A percentile compares a stretch with the other conserved stretches of the same genome.
Evolutionary conservation across 2,113 vertebrate species (phyloP).

Genomic region (Sorex fumeus): DNA sequence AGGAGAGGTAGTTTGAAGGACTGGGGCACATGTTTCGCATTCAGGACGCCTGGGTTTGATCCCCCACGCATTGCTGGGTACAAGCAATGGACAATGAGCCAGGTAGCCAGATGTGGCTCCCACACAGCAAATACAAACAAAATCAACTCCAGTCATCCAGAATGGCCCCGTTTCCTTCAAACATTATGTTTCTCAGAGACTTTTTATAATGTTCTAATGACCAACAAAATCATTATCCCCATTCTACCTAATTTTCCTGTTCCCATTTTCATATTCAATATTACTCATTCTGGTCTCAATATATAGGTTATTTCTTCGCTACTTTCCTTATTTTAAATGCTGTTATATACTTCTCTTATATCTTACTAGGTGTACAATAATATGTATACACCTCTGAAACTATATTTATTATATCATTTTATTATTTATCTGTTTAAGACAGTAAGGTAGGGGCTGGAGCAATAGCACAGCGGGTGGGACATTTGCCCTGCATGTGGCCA

Average conservation of each 20-base stretch:
- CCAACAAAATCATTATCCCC: background rate
- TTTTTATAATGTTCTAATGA: conserved; percentile 1
- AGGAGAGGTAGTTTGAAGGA: no score
- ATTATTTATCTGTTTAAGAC: background rate
- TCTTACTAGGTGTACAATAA: background rate
- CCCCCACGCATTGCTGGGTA: no score
- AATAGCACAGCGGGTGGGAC: no score
- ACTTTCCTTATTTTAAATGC: conserved; percentile 2
- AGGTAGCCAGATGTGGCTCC: no score
- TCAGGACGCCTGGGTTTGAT: no score
- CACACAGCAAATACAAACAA: no score
- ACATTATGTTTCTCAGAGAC: background rate
- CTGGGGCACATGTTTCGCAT: no score
- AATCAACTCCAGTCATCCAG: background rate
- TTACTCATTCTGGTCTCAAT: background rate
- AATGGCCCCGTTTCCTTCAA: background rate
- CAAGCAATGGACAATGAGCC: no score
- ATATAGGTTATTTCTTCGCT: background rate
- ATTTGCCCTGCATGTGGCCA: no score
- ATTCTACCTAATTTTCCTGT: background rate
- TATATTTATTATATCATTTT: background rate
- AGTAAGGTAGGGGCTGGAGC: no score
- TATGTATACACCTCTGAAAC: background rate
- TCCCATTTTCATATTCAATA: background rate
- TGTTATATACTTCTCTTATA: background rate